A percentile compares a stretch with the other conserved stretches of the same genome.
Evolutionary conservation across 2,888 invertebrate species (phyloP).

Genomic region (Erebia ligea): DNA sequence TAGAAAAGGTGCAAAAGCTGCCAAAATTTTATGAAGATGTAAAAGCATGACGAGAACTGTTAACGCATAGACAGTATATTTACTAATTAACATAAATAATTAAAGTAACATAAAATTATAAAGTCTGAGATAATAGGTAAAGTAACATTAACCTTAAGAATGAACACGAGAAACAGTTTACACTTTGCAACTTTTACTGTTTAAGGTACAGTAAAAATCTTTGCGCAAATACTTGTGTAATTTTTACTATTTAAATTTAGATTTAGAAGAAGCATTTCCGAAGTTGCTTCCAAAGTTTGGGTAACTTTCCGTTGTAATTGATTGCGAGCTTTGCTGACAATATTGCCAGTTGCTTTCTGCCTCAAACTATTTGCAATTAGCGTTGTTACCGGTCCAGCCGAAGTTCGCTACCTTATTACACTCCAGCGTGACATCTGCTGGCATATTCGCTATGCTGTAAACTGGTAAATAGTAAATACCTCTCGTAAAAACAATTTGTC

Average conservation of each 20-base stretch:
- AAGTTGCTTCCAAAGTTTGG: background rate
- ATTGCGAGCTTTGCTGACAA: background rate
- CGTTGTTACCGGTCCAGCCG: background rate
- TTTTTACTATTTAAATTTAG: background rate
- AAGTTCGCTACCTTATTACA: slow-evolving; percentile 1
- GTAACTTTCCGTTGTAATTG: background rate
- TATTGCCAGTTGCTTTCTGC: background rate
- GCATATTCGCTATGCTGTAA: background rate
- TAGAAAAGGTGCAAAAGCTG: too few species aligned
- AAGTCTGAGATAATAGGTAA: background rate
- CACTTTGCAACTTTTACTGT: too few species aligned
- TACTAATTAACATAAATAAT: too few species aligned
- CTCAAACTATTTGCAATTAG: slow-evolving; percentile 4
- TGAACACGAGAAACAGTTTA: too few species aligned
- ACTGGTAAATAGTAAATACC: too few species aligned
- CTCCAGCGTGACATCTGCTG: background rate
- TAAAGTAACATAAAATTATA: too few species aligned
- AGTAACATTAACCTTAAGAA: background rate
- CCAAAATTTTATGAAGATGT: too few species aligned
- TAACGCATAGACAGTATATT: too few species aligned
- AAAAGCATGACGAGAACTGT: too few species aligned
- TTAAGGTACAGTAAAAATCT: too few species aligned
- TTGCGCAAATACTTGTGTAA: background rate
- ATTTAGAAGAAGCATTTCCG: too few species aligned
- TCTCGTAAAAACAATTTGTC: background rate